These are phyloP conservation scores for Eulacestoma nigropectus DNA, from an alignment of 2,113 vertebrate species.

Conservation along the genomic window DNA sequence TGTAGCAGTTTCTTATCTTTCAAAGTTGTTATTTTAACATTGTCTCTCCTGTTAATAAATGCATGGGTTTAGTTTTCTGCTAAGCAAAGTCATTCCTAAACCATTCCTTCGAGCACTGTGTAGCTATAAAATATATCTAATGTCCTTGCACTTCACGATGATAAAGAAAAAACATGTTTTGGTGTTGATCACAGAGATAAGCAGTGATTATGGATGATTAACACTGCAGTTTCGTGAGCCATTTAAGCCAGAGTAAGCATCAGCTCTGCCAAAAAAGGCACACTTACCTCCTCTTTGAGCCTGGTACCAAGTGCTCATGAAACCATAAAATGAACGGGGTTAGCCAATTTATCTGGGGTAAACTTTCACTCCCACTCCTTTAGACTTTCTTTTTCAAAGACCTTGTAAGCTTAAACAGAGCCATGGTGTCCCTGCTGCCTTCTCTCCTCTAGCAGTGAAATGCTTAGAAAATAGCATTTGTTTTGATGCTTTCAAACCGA, in stretches of 20 bases:
- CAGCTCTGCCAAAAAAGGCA: neutral
- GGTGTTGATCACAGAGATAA: neutral
- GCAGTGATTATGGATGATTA: neutral
- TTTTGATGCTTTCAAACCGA: neutral
- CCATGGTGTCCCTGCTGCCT: neutral
- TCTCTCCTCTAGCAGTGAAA: neutral
- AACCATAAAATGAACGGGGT: neutral
- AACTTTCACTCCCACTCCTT: neutral
- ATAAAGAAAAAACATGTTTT: neutral
- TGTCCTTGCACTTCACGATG: neutral
- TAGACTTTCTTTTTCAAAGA: neutral
- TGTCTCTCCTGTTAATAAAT: neutral
- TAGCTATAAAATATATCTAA: neutral
- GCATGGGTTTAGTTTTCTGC: neutral
- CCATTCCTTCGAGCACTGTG: fast-evolving
- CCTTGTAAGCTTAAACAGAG: neutral
- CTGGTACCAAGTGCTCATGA: neutral
- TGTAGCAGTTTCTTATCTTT: neutral
- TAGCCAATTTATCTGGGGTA: neutral
- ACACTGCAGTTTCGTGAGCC: neutral
- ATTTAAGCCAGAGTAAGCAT: neutral
- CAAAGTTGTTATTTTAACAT: neutral
- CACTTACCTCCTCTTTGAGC: fast-evolving
- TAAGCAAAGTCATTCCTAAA: neutral
- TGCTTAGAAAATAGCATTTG: neutral